phyloP scores from a whole-genome alignment of 1,140 invertebrate genomes.

The Pogonus chalceus region DNA sequence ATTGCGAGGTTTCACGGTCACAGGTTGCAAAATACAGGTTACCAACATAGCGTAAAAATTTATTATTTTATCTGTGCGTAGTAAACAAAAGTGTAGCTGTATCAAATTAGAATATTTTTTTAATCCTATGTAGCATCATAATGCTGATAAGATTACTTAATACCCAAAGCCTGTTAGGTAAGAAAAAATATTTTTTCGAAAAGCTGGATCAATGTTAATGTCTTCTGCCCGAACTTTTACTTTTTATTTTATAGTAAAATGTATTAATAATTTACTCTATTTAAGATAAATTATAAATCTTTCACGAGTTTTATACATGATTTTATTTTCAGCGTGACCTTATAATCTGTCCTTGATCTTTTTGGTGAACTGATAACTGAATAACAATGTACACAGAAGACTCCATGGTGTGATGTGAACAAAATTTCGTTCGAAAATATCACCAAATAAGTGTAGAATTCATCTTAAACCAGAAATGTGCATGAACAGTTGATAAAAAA shows the following conservation, averaged over 20 bases:
- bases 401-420: slow-evolving; percentile 16
- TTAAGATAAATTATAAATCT: neutral
- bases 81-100: neutral
- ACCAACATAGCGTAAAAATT: no score
- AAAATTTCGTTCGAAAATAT: slow-evolving; percentile 17
- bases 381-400: slow-evolving; percentile 17
- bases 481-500: neutral
- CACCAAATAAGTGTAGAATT: slow-evolving; percentile 18
- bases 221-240: neutral
- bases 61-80: neutral
- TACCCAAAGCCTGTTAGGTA: neutral
- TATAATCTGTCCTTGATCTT: slow-evolving; percentile 38
- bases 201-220: neutral
- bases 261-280: neutral
- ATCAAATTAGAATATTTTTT: neutral
- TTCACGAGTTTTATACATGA: neutral
- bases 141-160: neutral
- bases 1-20: no score
- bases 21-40: no score
- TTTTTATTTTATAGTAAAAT: neutral
- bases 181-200: neutral
- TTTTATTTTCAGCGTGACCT: slow-evolving; percentile 14
- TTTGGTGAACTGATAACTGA: slow-evolving; percentile 16
- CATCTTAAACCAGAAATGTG: slow-evolving; percentile 9
- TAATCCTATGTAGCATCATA: neutral